A percentile compares a stretch with the other conserved stretches of the same genome.
phyloP scores from a whole-genome alignment of 2,797 vertebrate genomes.

The Choloepus didactylus region DNA sequence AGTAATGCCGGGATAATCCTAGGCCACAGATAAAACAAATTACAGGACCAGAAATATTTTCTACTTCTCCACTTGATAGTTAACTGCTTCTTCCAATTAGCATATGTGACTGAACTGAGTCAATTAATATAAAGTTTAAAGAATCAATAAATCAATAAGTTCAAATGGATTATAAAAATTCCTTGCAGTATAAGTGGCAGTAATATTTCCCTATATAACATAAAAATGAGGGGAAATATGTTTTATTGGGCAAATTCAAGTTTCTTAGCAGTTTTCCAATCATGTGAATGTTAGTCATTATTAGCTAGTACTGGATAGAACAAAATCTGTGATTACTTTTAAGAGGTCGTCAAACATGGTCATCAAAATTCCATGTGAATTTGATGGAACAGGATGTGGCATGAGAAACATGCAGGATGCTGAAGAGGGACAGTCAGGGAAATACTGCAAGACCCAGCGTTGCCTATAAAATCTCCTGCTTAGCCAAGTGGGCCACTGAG shows the following conservation, averaged over 20 bases:
- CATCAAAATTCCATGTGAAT: neutral
- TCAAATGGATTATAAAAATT: neutral
- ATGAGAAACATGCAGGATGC: fast-evolving
- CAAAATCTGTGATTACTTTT: neutral
- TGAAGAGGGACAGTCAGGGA: too few relatives aligned
- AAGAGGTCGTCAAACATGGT: neutral
- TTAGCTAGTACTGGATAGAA: neutral
- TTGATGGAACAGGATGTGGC: neutral
- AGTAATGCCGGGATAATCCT: neutral
- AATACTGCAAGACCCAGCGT: fast-evolving
- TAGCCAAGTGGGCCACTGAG: neutral
- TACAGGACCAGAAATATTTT: neutral
- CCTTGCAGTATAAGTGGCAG: neutral
- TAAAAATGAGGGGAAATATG: neutral
- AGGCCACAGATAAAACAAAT: neutral
- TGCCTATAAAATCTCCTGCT: neutral
- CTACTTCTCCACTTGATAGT: neutral
- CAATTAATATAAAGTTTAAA: constrained; percentile 11
- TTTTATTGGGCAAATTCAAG: neutral
- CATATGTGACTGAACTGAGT: neutral
- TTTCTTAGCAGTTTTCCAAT: neutral
- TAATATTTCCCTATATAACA: neutral
- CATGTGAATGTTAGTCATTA: neutral
- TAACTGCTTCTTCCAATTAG: neutral
- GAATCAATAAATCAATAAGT: neutral